A percentile compares a stretch with the other conserved stretches of the same genome.
Conservation (phyloP, 2,888 invertebrate genomes). For the Cyclophora albipunctata region DNA sequence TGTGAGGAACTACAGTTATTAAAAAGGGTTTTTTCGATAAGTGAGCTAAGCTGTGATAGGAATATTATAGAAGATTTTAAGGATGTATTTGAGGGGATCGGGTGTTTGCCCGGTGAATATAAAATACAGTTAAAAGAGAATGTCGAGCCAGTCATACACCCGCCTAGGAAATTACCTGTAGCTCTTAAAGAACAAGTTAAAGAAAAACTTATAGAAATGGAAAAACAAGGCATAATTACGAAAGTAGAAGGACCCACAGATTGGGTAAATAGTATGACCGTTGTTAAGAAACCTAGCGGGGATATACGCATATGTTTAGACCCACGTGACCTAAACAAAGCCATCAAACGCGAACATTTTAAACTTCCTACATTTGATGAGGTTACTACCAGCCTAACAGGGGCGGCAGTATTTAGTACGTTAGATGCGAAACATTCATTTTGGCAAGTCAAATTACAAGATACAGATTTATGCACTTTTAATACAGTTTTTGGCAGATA, state of each 20-base stretch:
- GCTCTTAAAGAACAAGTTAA: slow-evolving; percentile 16
- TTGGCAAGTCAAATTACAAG: slow-evolving; percentile 12
- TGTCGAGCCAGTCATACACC: slow-evolving; percentile 15
- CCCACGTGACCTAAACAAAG: slow-evolving; percentile 19
- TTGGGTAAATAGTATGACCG: slow-evolving; percentile 12
- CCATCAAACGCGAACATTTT: slow-evolving; percentile 19
- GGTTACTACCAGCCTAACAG: slow-evolving; percentile 11
- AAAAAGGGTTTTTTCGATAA: slow-evolving; percentile 12
- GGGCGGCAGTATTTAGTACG: slow-evolving; percentile 18
- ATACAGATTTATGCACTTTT: slow-evolving; percentile 19
- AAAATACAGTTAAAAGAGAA: slow-evolving; percentile 3
- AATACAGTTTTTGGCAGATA: slow-evolving; percentile 16
- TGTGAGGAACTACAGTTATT: slow-evolving; percentile 7
- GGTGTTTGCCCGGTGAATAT: slow-evolving; percentile 5
- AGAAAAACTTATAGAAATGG: slow-evolving; percentile 19
- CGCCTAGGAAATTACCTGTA: slow-evolving; percentile 19
- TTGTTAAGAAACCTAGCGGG: slow-evolving; percentile 21
- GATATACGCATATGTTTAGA: slow-evolving; percentile 23
- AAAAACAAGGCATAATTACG: slow-evolving; percentile 12
- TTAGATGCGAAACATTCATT: slow-evolving; percentile 16
- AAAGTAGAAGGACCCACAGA: not conserved
- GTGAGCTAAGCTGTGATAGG: not conserved
- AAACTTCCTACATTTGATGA: slow-evolving; percentile 16
- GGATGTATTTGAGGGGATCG: slow-evolving; percentile 3
- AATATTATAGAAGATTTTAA: not conserved